Evolutionary conservation across 2,113 vertebrate genomes (phyloP).

Genomic region (Natator depressus): DNA sequence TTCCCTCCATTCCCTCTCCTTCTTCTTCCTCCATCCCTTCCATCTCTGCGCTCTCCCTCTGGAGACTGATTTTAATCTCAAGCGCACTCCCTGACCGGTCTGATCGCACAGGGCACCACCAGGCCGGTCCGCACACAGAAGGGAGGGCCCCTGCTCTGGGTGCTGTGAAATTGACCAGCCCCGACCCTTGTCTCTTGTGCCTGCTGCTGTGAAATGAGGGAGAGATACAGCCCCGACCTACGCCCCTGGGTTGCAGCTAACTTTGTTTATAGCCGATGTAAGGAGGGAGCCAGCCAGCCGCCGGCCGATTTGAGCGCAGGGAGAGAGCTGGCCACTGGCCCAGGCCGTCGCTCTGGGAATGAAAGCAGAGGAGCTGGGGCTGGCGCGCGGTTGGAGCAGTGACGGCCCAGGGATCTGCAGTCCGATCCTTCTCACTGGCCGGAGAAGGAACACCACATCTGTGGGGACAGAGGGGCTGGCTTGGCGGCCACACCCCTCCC

Average conservation of each 20-base stretch:
- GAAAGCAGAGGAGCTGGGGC: not conserved
- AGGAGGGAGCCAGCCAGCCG: slow-evolving; percentile 51
- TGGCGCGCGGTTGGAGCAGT: not conserved
- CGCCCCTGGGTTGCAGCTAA: slow-evolving; percentile 21
- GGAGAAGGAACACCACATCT: not conserved
- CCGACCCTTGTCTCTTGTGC: not conserved
- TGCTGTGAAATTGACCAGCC: not conserved
- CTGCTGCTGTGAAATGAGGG: not conserved
- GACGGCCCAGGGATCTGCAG: not conserved
- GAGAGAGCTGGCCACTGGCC: slow-evolving; percentile 47
- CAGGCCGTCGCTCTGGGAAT: slow-evolving; percentile 3
- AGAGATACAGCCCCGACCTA: slow-evolving; percentile 7
- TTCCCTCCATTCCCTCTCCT: not conserved
- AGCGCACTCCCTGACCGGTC: not conserved
- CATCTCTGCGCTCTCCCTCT: not conserved
- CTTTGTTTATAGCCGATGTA: slow-evolving; percentile 44
- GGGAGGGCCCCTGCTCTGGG: not conserved
- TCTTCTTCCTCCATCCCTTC: not conserved
- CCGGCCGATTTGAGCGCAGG: slow-evolving; percentile 32
- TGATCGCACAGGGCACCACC: not conserved
- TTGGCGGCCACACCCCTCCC: not conserved
- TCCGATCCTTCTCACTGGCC: not conserved
- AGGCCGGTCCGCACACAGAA: not conserved
- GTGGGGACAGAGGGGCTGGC: not conserved
- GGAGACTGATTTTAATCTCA: not conserved